Evolutionary conservation across 1,140 invertebrate genomes (phyloP).

Genomic region (Mizuhopecten yessoensis): DNA sequence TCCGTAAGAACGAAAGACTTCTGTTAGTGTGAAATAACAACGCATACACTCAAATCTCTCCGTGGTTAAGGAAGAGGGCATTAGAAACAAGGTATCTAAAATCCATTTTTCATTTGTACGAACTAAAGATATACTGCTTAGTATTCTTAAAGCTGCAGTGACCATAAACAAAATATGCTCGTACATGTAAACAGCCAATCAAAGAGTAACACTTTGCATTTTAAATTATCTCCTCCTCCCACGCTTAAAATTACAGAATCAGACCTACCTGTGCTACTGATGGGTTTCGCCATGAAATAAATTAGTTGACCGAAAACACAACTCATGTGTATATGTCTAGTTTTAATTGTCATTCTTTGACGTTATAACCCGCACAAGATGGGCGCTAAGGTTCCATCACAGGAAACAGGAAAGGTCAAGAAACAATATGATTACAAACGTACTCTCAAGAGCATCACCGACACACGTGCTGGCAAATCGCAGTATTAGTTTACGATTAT

Average conservation of each 20-base stretch:
- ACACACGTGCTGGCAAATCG: background rate
- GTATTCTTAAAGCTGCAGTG: no score
- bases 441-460: background rate
- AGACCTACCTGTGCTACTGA: background rate
- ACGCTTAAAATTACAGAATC: background rate
- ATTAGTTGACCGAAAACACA: slow-evolving; percentile 15
- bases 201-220: background rate
- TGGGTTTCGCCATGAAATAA: background rate
- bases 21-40: no score
- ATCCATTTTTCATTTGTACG: no score
- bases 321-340: no score
- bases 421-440: background rate
- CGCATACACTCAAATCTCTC: no score
- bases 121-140: no score
- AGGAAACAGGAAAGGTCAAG: background rate
- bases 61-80: no score
- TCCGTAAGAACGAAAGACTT: no score
- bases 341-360: no score
- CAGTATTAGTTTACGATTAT: background rate
- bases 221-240: background rate
- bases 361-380: no score
- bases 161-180: background rate
- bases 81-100: no score
- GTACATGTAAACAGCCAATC: background rate
- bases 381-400: background rate